Conservation (phyloP, 1,140 invertebrate species). For the Papilio polytes region DNA sequence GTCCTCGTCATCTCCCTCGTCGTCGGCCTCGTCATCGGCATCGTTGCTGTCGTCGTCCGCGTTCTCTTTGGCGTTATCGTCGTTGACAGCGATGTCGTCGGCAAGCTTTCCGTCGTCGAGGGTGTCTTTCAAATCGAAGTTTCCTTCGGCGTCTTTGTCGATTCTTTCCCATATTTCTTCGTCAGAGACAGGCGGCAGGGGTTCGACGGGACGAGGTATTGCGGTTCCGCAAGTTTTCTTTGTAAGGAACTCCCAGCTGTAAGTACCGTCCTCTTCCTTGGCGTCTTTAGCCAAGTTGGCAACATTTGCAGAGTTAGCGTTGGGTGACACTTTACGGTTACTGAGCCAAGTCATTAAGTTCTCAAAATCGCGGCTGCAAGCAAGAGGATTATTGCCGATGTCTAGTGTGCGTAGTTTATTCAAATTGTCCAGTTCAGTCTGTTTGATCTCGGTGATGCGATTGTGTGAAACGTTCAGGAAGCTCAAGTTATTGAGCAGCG, state of each 20-base stretch:
- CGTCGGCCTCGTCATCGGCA: constrained; percentile 59
- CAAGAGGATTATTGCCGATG: constrained; percentile 86
- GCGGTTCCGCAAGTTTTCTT: constrained; percentile 72
- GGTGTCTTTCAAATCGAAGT: constrained; percentile 74
- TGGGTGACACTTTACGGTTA: constrained; percentile 78
- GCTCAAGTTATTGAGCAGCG: constrained; percentile 80
- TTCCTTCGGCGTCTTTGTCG: constrained; percentile 75
- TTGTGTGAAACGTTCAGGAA: constrained; percentile 85
- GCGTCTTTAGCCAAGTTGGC: constrained; percentile 78
- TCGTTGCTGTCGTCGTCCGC: constrained; percentile 61
- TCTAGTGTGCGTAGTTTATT: constrained; percentile 86
- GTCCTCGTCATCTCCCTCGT: constrained; percentile 64
- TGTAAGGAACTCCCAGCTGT: constrained; percentile 78
- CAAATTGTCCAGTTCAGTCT: constrained; percentile 84
- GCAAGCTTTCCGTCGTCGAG: constrained; percentile 75
- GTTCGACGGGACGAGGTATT: constrained; percentile 63
- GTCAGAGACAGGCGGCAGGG: constrained; percentile 68
- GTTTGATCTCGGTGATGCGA: constrained; percentile 83
- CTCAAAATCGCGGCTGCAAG: constrained; percentile 86
- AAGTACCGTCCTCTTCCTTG: constrained; percentile 66
- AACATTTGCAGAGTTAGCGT: constrained; percentile 70
- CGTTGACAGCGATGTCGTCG: constrained; percentile 61
- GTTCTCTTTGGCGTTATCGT: constrained; percentile 47
- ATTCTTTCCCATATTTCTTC: constrained; percentile 84
- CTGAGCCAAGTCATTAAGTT: constrained; percentile 85